Conservation (phyloP, 2,113 vertebrate species). For the Dinomys branickii region DNA sequence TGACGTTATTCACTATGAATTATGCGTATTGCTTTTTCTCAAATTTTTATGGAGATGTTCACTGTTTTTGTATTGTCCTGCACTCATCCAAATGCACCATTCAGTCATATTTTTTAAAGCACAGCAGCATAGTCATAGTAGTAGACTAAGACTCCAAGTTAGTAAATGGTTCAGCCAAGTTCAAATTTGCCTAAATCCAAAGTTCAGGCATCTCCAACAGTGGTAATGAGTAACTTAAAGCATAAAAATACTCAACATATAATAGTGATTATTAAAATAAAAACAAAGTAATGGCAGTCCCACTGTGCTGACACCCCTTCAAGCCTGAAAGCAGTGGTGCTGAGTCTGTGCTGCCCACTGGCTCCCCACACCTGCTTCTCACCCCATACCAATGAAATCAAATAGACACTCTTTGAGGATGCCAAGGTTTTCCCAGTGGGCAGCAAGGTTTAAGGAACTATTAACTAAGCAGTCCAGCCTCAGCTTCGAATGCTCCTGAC, state of each 20-base stretch:
- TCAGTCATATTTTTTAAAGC: neutral
- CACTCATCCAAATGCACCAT: neutral
- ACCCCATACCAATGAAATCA: neutral
- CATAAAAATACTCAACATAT: neutral
- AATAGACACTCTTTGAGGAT: neutral
- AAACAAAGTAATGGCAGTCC: neutral
- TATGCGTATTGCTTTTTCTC: neutral
- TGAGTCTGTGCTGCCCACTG: neutral
- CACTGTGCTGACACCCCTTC: neutral
- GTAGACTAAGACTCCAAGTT: neutral
- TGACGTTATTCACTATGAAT: slow-evolving; percentile 7
- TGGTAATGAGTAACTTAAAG: neutral
- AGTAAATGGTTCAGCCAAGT: neutral
- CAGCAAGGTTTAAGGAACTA: neutral
- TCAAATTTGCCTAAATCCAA: neutral
- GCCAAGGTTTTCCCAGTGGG: neutral
- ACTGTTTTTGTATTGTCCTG: neutral
- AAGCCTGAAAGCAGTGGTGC: neutral
- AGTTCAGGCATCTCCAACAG: neutral
- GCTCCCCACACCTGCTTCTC: neutral
- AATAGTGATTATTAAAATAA: neutral
- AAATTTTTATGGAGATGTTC: slow-evolving; percentile 6
- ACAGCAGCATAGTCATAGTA: neutral
- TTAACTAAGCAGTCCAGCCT: neutral
- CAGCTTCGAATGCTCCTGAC: neutral